Evolutionary conservation across 2,888 invertebrate genomes (phyloP), one percentile per base, ranked within the genome.

Genomic region (Pseudanteris insignis): DNA sequence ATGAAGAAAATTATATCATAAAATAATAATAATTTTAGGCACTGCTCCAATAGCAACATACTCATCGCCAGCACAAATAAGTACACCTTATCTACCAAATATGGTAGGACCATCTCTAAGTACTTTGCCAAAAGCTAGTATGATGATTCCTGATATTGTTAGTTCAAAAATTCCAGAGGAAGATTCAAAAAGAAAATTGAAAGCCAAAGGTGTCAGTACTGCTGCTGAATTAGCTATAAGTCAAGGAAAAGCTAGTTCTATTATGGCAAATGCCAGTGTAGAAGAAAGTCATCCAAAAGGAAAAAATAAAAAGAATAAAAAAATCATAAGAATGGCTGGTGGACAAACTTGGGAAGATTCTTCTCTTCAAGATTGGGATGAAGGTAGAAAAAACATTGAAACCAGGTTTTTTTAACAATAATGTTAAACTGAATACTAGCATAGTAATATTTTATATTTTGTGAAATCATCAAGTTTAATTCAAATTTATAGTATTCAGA

Each of bases 331-430:
- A 15, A 91, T 90, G 66, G 97, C 96, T 0, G 98, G 96, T 2
- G 96, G 96, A 0, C 89, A 91, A 68, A 89, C 91, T 0, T 99
- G 99, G 99, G 98, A 99, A 81, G 99, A 99, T 81, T 85, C 87
- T 12, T 93, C 96, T 0, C 81, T 99, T 43, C 82, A 89, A 10
- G 99, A 99, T 75, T 99, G 98, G 99, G 90, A 94, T n/a, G 91
- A 94, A 67, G 88, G 88, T 87, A 54, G 10, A n/a, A n/a, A n/a
- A n/a, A n/a, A n/a, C n/a, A n/a, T n/a, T n/a, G n/a, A n/a, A n/a
- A n/a, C n/a, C n/a, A n/a, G n/a, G n/a, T n/a, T n/a, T n/a, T n/a
- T n/a, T n/a, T n/a, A n/a, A n/a, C n/a, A n/a, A n/a, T n/a, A n/a
- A n/a, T n/a, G n/a, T n/a, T n/a, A n/a, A n/a, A n/a, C n/a, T n/a